Evolutionary conservation across 92 coral and sea anemone genomes (phyloP).

Genomic region (Palythoa caribaeorum): DNA sequence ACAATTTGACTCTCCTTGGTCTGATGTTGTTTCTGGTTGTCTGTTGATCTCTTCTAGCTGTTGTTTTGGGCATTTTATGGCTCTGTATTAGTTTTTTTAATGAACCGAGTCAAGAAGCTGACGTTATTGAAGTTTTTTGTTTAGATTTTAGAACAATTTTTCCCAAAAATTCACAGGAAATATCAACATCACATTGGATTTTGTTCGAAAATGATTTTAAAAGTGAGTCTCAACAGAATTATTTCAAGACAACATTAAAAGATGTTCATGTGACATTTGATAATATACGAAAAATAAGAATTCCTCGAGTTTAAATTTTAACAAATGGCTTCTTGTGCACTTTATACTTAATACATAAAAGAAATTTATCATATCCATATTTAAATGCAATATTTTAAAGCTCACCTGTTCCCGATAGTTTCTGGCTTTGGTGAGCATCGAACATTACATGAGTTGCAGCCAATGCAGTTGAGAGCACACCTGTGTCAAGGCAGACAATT

Average conservation of each 20-base stretch:
- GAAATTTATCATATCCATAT: not conserved
- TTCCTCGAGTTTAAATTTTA: not conserved
- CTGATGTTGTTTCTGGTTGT: no score
- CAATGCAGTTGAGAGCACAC: constrained; percentile 11
- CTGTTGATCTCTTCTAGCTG: no score
- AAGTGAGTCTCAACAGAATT: not conserved
- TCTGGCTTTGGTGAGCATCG: constrained; percentile 10
- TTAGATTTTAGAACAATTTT: no score
- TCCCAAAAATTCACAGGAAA: no score
- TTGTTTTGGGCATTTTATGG: no score
- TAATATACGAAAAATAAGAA: not conserved
- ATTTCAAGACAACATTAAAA: not conserved
- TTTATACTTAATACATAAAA: not conserved
- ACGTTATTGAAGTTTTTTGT: no score
- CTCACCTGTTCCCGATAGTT: constrained; percentile 13
- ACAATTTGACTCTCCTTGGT: no score
- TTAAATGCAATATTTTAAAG: not conserved
- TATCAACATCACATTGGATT: no score
- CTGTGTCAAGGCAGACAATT: constrained; percentile 9
- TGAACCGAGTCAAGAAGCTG: no score
- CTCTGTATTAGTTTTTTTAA: no score
- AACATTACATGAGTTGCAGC: constrained; percentile 8
- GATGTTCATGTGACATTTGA: not conserved
- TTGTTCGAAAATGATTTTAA: no score
- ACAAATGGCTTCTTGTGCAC: not conserved